phyloP scores from a whole-genome alignment of 2,888 invertebrate species.

The Leptura quadrifasciata region DNA sequence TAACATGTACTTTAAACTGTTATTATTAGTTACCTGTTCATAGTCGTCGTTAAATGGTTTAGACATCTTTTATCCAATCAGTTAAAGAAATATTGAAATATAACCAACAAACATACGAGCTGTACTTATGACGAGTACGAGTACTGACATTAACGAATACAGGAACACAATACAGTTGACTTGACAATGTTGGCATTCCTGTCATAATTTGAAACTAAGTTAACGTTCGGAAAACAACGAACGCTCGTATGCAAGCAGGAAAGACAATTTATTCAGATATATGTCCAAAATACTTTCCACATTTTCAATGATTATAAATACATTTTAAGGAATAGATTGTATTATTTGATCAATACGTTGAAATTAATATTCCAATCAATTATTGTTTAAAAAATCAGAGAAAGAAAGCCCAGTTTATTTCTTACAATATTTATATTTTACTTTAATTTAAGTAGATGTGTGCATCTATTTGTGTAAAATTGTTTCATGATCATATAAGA shows the following conservation, averaged over 20 bases:
- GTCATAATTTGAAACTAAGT: neutral
- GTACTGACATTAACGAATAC: neutral
- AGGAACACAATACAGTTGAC: neutral
- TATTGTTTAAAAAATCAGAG: too few species aligned
- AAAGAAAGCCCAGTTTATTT: too few species aligned
- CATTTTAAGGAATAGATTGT: too few species aligned
- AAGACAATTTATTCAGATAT: neutral
- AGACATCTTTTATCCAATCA: conserved; percentile 56
- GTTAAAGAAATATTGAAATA: neutral
- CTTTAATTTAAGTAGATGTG: too few species aligned
- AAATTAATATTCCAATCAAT: too few species aligned
- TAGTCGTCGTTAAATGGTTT: conserved; percentile 60
- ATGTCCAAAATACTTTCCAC: too few species aligned
- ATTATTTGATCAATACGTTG: too few species aligned
- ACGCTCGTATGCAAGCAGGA: neutral
- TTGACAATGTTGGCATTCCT: neutral
- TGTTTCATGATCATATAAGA: too few species aligned
- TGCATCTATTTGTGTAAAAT: too few species aligned
- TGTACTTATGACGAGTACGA: neutral
- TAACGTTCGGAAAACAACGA: neutral
- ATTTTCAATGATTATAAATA: too few species aligned
- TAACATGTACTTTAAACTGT: neutral
- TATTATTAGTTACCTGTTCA: conserved; percentile 62
- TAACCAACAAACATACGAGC: conserved; percentile 8
- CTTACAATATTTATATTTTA: too few species aligned